A percentile compares a stretch with the other conserved stretches of the same genome.
phyloP scores from a whole-genome alignment of 2,888 invertebrate genomes.

The Ichneumoninae sp. region DNA sequence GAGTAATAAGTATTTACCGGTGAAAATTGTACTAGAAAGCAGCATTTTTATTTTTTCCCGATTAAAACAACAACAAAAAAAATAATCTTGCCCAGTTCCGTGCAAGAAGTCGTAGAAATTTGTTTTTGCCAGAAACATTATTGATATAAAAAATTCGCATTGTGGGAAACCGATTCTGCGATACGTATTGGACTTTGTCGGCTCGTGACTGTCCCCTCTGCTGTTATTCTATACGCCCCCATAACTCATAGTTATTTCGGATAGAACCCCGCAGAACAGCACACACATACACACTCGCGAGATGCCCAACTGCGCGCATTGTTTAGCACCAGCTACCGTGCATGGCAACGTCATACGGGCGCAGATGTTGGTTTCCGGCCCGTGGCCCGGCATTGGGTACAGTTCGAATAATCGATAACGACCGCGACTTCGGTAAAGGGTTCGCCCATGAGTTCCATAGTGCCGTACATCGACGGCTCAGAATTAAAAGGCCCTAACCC shows the following conservation, averaged over 20 bases:
- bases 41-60: no score
- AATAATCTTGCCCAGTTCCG: no score
- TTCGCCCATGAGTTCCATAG: slow-evolving; percentile 33
- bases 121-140: not conserved
- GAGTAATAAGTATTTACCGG: no score
- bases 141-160: not conserved
- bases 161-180: slow-evolving; percentile 2
- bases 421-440: slow-evolving; percentile 50
- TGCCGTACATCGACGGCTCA: not conserved
- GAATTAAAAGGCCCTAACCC: not conserved
- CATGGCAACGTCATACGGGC: slow-evolving; percentile 75
- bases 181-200: not conserved
- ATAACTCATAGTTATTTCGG: slow-evolving; percentile 23
- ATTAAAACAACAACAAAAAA: no score
- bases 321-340: slow-evolving; percentile 69
- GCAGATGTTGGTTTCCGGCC: slow-evolving; percentile 67
- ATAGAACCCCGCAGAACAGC: slow-evolving; percentile 1
- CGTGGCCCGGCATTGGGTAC: slow-evolving; percentile 50
- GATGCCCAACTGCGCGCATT: slow-evolving; percentile 66
- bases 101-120: not conserved
- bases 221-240: slow-evolving; percentile 35
- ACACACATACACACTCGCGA: not conserved
- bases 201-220: slow-evolving; percentile 8
- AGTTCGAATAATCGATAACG: slow-evolving; percentile 63
- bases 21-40: no score